Conservation (phyloP, 2,113 vertebrate genomes). For the Anseranas semipalmata region DNA sequence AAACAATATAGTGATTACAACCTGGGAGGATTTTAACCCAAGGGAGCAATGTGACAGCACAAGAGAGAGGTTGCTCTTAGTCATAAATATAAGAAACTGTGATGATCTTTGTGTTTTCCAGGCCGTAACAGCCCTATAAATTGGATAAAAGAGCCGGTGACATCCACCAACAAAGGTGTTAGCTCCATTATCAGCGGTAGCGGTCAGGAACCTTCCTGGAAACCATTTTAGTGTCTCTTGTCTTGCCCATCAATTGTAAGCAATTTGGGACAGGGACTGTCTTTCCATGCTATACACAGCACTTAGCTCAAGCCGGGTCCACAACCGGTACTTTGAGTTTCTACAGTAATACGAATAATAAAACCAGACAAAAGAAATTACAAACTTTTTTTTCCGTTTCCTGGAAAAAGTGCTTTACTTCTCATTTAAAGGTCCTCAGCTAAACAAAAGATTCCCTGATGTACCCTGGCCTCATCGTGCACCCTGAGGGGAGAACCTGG, state of each 20-base stretch:
- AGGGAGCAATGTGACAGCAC: background rate
- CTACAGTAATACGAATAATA: background rate
- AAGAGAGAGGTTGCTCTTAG: background rate
- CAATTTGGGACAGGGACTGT: background rate
- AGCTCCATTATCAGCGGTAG: background rate
- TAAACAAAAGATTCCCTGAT: background rate
- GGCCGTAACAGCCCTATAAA: background rate
- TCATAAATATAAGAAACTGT: background rate
- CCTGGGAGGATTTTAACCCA: slow-evolving; percentile 18
- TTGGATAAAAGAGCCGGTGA: background rate
- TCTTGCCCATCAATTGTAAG: background rate
- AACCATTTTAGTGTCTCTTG: background rate
- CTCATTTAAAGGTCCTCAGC: background rate
- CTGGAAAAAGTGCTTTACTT: background rate
- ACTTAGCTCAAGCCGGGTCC: background rate
- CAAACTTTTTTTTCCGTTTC: background rate
- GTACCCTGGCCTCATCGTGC: background rate
- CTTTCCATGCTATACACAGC: background rate
- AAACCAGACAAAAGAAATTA: background rate
- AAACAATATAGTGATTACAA: background rate
- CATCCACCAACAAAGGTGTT: background rate
- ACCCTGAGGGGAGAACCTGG: background rate
- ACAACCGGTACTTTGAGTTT: background rate
- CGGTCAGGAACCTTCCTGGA: background rate
- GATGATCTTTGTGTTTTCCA: background rate